phyloP scores from a whole-genome alignment of 2,888 invertebrate genomes.

The Aporophyla lueneburgensis region DNA sequence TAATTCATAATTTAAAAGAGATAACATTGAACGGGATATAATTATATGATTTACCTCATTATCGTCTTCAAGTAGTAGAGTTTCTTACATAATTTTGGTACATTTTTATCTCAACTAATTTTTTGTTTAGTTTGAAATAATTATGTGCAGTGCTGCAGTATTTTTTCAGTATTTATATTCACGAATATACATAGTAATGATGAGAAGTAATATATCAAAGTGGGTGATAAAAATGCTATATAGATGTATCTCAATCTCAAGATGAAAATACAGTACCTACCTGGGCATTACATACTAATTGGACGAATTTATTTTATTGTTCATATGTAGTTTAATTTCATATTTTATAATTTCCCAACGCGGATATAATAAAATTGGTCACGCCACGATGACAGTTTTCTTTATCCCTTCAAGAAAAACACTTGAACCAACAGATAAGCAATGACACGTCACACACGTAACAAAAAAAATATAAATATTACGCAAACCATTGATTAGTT shows the following conservation, averaged over 20 bases:
- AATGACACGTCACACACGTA: constrained; percentile 14
- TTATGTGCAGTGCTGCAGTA: background rate
- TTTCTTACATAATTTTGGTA: background rate
- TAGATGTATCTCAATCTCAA: background rate
- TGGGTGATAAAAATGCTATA: background rate
- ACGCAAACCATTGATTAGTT: constrained; percentile 39
- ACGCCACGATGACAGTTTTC: constrained; percentile 1
- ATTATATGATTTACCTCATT: background rate
- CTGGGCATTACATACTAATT: background rate
- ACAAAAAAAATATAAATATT: constrained; percentile 27
- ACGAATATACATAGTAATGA: background rate
- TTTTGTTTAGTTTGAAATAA: background rate
- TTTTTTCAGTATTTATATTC: background rate
- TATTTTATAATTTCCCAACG: background rate
- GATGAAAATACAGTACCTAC: background rate
- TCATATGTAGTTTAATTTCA: background rate
- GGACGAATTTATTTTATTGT: background rate
- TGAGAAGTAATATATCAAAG: background rate
- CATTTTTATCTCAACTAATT: background rate
- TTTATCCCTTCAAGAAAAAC: constrained; percentile 23
- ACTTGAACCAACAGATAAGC: constrained; percentile 47
- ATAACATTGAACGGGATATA: background rate
- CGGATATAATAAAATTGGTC: constrained; percentile 4
- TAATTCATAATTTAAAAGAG: background rate
- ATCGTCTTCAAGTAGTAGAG: background rate